A percentile compares a stretch with the other conserved stretches of the same genome.
phyloP scores from a whole-genome alignment of 2,113 vertebrate genomes.

The Myodes glareolus region DNA sequence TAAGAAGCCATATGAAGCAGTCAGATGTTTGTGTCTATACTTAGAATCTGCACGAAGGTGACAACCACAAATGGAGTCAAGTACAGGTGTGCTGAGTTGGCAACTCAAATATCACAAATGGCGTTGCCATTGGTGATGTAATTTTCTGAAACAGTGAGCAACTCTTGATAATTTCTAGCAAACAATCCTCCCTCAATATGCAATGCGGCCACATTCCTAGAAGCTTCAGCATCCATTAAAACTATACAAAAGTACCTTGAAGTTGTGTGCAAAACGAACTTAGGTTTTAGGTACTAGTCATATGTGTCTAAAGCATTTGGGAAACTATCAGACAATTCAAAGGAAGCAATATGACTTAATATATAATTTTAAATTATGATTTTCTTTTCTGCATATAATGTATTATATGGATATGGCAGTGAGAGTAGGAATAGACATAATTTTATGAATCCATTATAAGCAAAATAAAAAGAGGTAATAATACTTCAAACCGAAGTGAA shows the following conservation, averaged over 20 bases:
- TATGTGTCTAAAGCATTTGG: not conserved
- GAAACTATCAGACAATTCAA: not conserved
- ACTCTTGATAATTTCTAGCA: slow-evolving; percentile 64
- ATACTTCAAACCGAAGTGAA: not conserved
- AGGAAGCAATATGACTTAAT: not conserved
- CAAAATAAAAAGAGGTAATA: not conserved
- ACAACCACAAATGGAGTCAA: slow-evolving; percentile 67
- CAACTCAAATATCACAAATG: slow-evolving; percentile 75
- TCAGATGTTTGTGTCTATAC: slow-evolving; percentile 79
- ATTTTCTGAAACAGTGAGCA: slow-evolving; percentile 71
- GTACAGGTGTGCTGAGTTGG: slow-evolving; percentile 76
- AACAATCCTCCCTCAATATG: slow-evolving; percentile 63
- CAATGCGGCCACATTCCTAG: slow-evolving; percentile 64
- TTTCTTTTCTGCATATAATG: not conserved
- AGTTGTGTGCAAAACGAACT: slow-evolving; percentile 19
- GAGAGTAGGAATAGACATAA: not conserved
- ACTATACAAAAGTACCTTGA: not conserved
- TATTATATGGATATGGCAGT: not conserved
- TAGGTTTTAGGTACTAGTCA: slow-evolving; percentile 17
- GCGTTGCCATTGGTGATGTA: slow-evolving; percentile 72
- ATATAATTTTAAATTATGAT: not conserved
- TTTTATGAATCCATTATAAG: not conserved
- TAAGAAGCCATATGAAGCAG: slow-evolving; percentile 78
- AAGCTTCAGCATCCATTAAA: slow-evolving; percentile 56
- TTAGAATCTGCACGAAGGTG: slow-evolving; percentile 68